Evolutionary conservation across 2,113 vertebrate genomes (phyloP).

Genomic region (Petromus typicus): DNA sequence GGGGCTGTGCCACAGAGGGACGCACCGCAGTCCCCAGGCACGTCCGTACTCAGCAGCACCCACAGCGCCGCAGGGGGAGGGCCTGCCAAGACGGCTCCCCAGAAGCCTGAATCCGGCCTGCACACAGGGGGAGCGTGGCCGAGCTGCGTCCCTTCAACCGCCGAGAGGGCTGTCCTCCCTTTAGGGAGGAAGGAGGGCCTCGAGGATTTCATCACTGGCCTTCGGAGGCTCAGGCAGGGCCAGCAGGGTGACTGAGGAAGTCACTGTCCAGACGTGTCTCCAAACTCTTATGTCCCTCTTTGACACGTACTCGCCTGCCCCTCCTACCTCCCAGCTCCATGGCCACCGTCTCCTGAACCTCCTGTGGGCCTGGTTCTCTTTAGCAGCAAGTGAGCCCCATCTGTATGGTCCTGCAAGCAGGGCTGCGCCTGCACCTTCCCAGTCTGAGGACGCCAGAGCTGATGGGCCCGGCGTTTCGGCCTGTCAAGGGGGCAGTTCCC

Average conservation of each 20-base stretch:
- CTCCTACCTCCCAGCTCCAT: too few species aligned
- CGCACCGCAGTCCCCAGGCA: neutral
- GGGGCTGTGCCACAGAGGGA: neutral
- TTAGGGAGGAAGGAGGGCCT: neutral
- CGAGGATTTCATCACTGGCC: neutral
- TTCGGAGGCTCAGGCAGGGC: neutral
- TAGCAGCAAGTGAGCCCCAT: neutral
- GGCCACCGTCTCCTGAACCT: neutral
- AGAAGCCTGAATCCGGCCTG: neutral
- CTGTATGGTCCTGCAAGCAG: too few species aligned
- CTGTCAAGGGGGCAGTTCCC: rapidly evolving
- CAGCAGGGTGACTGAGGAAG: neutral
- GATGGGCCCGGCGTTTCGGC: neutral
- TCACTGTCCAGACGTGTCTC: neutral
- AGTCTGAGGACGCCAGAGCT: neutral
- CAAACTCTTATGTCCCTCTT: neutral
- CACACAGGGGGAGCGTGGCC: neutral
- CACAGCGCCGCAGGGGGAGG: neutral
- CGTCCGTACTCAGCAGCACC: too few species aligned
- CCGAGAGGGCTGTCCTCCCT: too few species aligned
- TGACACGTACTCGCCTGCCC: neutral
- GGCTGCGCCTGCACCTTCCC: neutral
- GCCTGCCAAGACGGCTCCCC: neutral
- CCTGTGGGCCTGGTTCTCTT: neutral
- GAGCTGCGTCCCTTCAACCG: neutral